Conservation (phyloP, 2,888 invertebrate genomes). For the Dioctria rufipes region DNA sequence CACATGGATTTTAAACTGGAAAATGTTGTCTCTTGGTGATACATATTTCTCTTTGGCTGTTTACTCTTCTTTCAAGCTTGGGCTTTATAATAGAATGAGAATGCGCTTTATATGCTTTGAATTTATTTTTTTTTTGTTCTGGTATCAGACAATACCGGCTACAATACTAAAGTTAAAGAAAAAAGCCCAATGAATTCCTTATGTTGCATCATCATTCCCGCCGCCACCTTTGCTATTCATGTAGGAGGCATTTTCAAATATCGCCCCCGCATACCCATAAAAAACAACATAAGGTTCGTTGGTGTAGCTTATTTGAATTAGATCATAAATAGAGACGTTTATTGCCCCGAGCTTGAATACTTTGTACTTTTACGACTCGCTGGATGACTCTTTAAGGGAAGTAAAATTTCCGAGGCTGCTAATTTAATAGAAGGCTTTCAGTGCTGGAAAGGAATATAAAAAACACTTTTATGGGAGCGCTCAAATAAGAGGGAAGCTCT, state of each 20-base stretch:
- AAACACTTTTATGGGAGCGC: slow-evolving; percentile 18
- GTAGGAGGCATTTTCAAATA: not conserved
- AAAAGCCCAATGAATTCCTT: not conserved
- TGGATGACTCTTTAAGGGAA: not conserved
- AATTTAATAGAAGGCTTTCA: slow-evolving; percentile 31
- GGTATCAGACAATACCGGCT: slow-evolving; percentile 53
- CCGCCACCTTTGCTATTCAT: not conserved
- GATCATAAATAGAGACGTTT: slow-evolving; percentile 41
- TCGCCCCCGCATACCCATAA: not conserved
- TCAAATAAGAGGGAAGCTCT: slow-evolving; percentile 5
- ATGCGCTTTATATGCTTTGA: slow-evolving; percentile 55
- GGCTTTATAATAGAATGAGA: slow-evolving; percentile 55
- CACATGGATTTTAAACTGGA: not conserved
- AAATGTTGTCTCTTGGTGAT: not conserved
- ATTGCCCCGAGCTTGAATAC: slow-evolving; percentile 5
- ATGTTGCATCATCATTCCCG: not conserved
- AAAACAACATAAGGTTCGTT: slow-evolving; percentile 5
- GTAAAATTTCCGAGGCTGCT: slow-evolving; percentile 31
- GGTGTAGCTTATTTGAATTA: slow-evolving; percentile 41
- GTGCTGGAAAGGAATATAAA: slow-evolving; percentile 9
- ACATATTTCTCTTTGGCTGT: slow-evolving; percentile 41
- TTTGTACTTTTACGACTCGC: slow-evolving; percentile 28
- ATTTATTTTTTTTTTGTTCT: slow-evolving; percentile 50
- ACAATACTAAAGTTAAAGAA: not conserved
- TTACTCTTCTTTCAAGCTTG: slow-evolving; percentile 44